Conservation (phyloP, 2,888 invertebrate species). For the Mythimna vitellina region DNA sequence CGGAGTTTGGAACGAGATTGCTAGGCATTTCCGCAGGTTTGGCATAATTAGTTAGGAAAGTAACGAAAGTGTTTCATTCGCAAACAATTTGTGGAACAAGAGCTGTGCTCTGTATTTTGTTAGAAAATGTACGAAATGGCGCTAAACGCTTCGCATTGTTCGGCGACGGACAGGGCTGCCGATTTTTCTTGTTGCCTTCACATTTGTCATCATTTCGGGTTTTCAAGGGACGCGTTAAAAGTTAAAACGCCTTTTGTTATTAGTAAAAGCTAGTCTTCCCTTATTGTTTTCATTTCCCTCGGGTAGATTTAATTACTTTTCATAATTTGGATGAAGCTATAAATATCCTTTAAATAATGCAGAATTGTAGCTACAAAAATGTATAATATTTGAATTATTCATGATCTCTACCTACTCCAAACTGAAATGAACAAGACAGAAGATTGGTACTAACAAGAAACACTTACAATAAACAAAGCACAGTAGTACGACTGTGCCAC, state of each 20-base stretch:
- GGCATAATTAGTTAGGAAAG: constrained; percentile 70
- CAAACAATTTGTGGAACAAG: constrained; percentile 49
- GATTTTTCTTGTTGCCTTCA: constrained; percentile 19
- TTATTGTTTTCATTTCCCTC: constrained; percentile 30
- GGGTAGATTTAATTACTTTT: constrained; percentile 1
- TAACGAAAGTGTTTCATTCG: constrained; percentile 71
- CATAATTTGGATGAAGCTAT: neutral
- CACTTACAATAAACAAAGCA: constrained; percentile 37
- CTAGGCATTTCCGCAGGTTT: constrained; percentile 44
- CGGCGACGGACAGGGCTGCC: constrained; percentile 53
- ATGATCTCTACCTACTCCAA: neutral
- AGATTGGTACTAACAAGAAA: neutral
- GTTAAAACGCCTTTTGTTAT: neutral
- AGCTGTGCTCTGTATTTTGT: constrained; percentile 47
- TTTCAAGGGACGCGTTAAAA: constrained; percentile 14
- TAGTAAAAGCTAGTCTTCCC: neutral
- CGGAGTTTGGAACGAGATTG: constrained; percentile 21
- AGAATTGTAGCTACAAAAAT: neutral
- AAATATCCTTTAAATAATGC: neutral
- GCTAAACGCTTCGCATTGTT: constrained; percentile 71
- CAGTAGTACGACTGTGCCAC: constrained; percentile 28
- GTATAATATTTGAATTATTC: neutral
- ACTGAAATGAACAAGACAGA: constrained; percentile 16
- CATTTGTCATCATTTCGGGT: constrained; percentile 36
- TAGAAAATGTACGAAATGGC: constrained; percentile 64